Evolutionary conservation across 2,113 vertebrate genomes (phyloP).

Genomic region (Malurus melanocephalus): DNA sequence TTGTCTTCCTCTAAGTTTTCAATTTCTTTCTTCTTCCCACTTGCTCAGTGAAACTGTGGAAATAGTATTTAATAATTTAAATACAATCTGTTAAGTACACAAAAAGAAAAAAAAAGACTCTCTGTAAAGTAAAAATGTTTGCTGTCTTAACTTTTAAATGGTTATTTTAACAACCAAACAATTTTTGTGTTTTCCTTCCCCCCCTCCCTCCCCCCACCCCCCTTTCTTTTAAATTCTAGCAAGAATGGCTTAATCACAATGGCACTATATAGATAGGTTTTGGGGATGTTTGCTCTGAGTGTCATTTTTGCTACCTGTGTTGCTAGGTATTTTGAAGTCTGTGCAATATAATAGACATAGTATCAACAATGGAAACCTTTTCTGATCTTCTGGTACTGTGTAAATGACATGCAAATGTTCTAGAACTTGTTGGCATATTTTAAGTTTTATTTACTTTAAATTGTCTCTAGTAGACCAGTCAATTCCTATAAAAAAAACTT

Average conservation of each 20-base stretch:
- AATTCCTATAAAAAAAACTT: background rate
- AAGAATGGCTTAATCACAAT: background rate
- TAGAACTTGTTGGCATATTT: background rate
- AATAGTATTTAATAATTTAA: background rate
- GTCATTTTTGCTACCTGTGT: background rate
- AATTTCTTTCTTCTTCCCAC: background rate
- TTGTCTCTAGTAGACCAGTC: background rate
- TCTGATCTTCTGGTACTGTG: background rate
- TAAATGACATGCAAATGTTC: background rate
- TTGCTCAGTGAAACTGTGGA: background rate
- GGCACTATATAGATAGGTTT: background rate
- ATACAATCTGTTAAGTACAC: background rate
- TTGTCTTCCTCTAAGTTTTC: background rate
- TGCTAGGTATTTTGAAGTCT: background rate
- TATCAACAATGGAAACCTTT: background rate
- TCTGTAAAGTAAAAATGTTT: background rate
- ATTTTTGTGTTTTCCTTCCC: background rate
- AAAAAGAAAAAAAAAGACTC: background rate
- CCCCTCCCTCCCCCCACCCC: too few species aligned
- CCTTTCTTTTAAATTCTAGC: background rate
- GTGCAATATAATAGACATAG: background rate
- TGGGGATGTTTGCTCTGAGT: accelerated
- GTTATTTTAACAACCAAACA: background rate
- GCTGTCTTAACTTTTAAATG: background rate
- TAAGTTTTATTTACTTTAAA: background rate